Evolutionary conservation across 1,140 invertebrate genomes (phyloP).

Genomic region (Euschistus heros): DNA sequence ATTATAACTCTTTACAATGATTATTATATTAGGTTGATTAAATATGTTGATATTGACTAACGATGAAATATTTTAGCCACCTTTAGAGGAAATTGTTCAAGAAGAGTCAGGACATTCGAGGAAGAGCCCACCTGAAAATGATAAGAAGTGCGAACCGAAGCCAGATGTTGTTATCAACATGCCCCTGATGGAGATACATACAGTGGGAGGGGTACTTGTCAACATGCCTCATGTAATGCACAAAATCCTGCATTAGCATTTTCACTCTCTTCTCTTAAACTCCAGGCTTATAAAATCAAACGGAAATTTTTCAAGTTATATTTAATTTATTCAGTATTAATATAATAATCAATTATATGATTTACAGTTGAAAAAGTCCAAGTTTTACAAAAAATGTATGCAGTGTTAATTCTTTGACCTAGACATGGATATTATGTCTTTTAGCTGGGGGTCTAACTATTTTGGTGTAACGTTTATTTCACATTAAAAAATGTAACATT

Average conservation of each 20-base stretch:
- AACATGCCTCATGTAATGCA: constrained; percentile 78
- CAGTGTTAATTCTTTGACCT: too few species aligned
- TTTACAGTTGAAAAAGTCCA: too few species aligned
- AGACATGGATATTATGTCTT: too few species aligned
- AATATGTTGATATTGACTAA: too few species aligned
- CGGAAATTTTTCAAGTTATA: background rate
- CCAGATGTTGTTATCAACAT: constrained; percentile 51
- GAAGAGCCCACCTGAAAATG: constrained; percentile 52
- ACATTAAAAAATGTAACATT: too few species aligned
- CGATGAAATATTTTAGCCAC: constrained; percentile 36
- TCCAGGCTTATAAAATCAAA: background rate
- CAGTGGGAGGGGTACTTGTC: constrained; percentile 70
- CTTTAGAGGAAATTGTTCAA: constrained; percentile 43
- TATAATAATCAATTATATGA: background rate
- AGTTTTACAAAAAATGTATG: too few species aligned
- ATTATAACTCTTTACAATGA: too few species aligned
- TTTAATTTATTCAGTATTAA: background rate
- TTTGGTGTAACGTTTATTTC: too few species aligned
- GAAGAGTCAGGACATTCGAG: constrained; percentile 45
- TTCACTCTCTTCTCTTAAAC: background rate
- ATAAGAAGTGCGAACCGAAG: constrained; percentile 50
- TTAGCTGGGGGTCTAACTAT: too few species aligned
- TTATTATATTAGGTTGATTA: too few species aligned
- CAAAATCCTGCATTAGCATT: constrained; percentile 23
- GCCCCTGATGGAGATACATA: constrained; percentile 53